phyloP scores from a whole-genome alignment of 2,888 invertebrate species.

The Biston stratarius region DNA sequence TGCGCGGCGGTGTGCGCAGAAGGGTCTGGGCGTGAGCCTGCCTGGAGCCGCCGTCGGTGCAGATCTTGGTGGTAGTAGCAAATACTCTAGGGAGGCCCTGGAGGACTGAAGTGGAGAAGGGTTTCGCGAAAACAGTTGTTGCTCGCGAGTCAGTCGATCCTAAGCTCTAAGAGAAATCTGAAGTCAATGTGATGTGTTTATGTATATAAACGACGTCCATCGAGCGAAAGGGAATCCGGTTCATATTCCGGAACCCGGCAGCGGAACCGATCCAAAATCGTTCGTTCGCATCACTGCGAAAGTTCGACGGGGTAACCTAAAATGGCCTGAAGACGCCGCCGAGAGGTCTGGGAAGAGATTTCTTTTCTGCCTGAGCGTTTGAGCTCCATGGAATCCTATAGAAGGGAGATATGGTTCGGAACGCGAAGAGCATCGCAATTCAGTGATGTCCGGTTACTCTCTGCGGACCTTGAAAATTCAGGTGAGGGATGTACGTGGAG shows the following conservation, averaged over 20 bases:
- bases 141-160: conserved; percentile 86
- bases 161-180: conserved; percentile 85
- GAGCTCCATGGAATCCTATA: conserved; percentile 79
- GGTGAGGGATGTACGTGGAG: conserved; percentile 65
- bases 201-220: conserved; percentile 63
- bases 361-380: conserved; percentile 80
- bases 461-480: conserved; percentile 70
- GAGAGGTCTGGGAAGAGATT: conserved; percentile 83
- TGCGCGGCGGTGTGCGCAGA: conserved; percentile 82
- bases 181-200: conserved; percentile 67
- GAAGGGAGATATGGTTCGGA: conserved; percentile 83
- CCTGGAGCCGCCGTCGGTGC: conserved; percentile 84
- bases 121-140: conserved; percentile 82
- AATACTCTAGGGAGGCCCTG: conserved; percentile 88
- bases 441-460: conserved; percentile 63
- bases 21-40: conserved; percentile 84
- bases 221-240: conserved; percentile 85
- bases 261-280: conserved; percentile 79
- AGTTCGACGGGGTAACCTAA: conserved; percentile 68
- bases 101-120: conserved; percentile 87
- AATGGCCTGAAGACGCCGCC: conserved; percentile 86
- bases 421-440: conserved; percentile 65
- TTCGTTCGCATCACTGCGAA: conserved; percentile 60
- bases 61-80: conserved; percentile 91
- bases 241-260: conserved; percentile 87